Percentiles rank a stretch among this genome's conserved stretches.
Evolutionary conservation across 1,140 invertebrate species (phyloP).

Genomic region (Andricus grossulariae): DNA sequence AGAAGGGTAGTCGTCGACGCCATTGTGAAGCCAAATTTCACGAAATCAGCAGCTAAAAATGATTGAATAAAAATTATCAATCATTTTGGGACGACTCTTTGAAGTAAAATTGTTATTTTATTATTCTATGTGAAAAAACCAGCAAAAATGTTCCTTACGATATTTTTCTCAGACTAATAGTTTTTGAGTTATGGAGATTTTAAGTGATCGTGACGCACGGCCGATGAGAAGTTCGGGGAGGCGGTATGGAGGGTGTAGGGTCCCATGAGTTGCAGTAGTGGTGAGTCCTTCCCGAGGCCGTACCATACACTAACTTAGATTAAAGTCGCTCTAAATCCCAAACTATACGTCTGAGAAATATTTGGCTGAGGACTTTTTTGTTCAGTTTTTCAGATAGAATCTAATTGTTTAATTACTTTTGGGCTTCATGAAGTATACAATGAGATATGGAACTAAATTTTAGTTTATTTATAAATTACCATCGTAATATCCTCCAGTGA

Average conservation of each 20-base stretch:
- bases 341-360: neutral
- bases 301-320: neutral
- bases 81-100: neutral
- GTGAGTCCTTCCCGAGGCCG: too few relatives aligned
- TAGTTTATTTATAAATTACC: constrained; percentile 66
- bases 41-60: constrained; percentile 79
- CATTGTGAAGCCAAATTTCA: constrained; percentile 83
- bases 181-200: neutral
- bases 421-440: too few relatives aligned
- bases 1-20: constrained; percentile 78
- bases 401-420: neutral
- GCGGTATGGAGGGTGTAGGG: too few relatives aligned
- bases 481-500: constrained; percentile 83
- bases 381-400: neutral
- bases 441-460: neutral
- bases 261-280: too few relatives aligned
- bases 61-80: constrained; percentile 1
- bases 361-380: neutral
- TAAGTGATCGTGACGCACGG: neutral
- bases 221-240: neutral
- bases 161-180: neutral
- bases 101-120: too few relatives aligned
- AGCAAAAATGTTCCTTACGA: neutral
- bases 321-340: neutral
- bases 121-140: neutral